Base-by-base conservation (phyloP, 1,140 invertebrate species). In the Drosophila dunni region DNA sequence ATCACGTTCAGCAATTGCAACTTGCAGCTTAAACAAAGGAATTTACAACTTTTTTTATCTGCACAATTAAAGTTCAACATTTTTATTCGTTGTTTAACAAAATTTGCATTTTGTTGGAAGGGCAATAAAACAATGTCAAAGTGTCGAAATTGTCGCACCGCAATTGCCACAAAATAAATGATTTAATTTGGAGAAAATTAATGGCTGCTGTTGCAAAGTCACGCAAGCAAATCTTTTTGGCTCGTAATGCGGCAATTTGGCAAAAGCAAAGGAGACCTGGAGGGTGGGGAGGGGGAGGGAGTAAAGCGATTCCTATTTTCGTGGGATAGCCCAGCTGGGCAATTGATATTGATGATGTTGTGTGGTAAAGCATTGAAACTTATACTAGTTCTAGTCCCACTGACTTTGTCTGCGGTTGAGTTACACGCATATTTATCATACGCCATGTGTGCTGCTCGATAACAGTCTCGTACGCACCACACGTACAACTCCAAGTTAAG, bases 271-370 rank as follows among this genome's bases (percentile, higher is more conserved):
- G 42, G 64, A 57, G 33, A 11, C 13, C 3, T 10, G 53, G 3
- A 54, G 51, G 34, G 51, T n/a, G 13, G 6, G 2, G 13, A 36
- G 13, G 6, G 42, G n/a, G 42, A 46, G 17, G 24, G 17, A 20
- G 45, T 46, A 46, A 20, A 20, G 9, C 6, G 9, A 46, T 46
- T 17, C 15, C 42, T 7, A 40, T 15, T 36, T 44, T 10, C n/a
- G 34, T 11, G 29, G 33, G n/a, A 34, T 75, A 69, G 57, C 61
- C 67, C 13, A 64, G 50, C 36, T 63, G 20, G 48, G 66, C 79
- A 86, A 89, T 88, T 88, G 83, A 89, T 88, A 88, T 88, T 88
- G 83, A 88, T 88, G 83, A 70, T 72, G 62, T 58, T 75, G 50
- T 48, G 46, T 46, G 42, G 61, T 7, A 13, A 20, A 17, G 24